Conservation (phyloP, 2,113 vertebrate genomes). For the Callithrix jacchus region DNA sequence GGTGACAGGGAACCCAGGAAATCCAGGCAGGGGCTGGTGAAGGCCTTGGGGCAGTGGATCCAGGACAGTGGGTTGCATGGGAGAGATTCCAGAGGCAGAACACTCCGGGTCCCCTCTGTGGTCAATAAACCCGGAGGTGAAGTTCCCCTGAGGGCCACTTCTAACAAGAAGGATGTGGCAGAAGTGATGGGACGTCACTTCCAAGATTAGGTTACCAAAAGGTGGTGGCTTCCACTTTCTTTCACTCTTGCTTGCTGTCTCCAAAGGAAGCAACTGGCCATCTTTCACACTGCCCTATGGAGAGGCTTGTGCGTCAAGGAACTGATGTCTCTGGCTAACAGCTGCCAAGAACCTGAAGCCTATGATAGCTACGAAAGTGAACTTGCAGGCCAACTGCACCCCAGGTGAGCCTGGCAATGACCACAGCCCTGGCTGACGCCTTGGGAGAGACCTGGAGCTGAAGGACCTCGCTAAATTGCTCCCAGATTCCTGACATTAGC, state of each 20-base stretch:
- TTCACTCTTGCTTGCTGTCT: neutral
- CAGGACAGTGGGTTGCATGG: neutral
- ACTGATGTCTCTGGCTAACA: neutral
- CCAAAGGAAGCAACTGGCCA: neutral
- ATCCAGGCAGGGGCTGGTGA: neutral
- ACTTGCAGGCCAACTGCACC: neutral
- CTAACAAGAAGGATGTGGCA: neutral
- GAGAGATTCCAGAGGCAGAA: neutral
- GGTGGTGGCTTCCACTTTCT: neutral
- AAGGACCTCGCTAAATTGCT: neutral
- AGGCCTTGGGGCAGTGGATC: neutral
- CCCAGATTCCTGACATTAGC: neutral
- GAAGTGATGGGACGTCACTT: neutral
- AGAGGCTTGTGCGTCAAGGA: neutral
- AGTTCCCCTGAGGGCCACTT: too few relatives aligned
- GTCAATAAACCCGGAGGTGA: too few relatives aligned
- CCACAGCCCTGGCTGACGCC: neutral
- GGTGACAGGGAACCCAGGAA: neutral
- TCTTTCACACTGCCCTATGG: neutral
- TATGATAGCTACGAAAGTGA: neutral
- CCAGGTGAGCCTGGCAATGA: neutral
- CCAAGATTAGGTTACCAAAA: neutral
- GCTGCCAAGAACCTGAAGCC: neutral
- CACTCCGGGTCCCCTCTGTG: neutral
- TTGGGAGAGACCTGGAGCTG: neutral